A percentile compares a stretch with the other conserved stretches of the same genome.
phyloP scores from a whole-genome alignment of 2,797 vertebrate genomes.

The Poeciliopsis turneri region DNA sequence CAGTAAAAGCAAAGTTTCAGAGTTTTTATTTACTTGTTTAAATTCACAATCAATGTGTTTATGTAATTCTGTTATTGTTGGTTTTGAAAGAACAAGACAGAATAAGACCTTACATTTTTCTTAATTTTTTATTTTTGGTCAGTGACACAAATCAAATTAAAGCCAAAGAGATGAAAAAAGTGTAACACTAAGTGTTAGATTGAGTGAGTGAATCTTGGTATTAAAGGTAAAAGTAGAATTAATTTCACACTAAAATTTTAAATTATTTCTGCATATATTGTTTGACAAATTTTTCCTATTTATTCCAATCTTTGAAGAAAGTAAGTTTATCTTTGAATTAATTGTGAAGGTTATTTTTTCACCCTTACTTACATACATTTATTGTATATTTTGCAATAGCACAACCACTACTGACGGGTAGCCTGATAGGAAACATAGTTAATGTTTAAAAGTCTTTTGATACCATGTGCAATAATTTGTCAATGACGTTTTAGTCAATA shows the following conservation, averaged over 20 bases:
- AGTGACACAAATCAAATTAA: too few species aligned
- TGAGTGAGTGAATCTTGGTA: too few species aligned
- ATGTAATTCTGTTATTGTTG: constrained; percentile 9
- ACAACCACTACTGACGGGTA: not conserved
- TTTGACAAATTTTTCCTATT: too few species aligned
- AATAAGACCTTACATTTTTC: not conserved
- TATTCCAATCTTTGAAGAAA: too few species aligned
- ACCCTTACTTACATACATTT: not conserved
- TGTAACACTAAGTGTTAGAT: too few species aligned
- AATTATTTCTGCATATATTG: too few species aligned
- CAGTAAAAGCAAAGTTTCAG: not conserved
- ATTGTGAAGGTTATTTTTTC: too few species aligned
- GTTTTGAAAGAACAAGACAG: not conserved
- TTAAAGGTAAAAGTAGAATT: too few species aligned
- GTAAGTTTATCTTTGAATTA: too few species aligned
- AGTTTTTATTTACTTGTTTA: not conserved
- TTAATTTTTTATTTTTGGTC: too few species aligned
- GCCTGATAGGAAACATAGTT: not conserved
- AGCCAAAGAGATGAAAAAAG: too few species aligned
- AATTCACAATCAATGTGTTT: constrained; percentile 1
- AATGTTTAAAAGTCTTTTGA: not conserved
- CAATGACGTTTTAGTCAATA: not conserved
- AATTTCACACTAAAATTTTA: too few species aligned
- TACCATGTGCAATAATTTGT: not conserved
- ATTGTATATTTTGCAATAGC: not conserved